Percentiles rank a stretch among this genome's conserved stretches.
Evolutionary conservation across 2,888 invertebrate genomes (phyloP).

Genomic region (Heliothis peltigera): DNA sequence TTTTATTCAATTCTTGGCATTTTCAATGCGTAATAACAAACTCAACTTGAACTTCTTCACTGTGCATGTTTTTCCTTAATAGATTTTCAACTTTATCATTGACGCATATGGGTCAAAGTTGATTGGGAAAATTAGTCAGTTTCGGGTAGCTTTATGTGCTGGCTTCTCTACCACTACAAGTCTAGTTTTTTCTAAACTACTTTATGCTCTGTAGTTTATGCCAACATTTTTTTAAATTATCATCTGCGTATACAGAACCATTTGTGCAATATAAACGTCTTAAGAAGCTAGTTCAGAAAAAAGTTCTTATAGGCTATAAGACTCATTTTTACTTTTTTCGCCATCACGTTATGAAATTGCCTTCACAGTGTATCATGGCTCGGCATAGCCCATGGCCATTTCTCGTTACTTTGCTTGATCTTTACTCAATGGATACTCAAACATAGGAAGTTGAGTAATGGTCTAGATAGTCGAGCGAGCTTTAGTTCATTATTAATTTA

Average conservation of each 20-base stretch:
- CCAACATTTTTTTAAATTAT: neutral
- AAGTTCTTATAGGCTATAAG: conserved; percentile 3
- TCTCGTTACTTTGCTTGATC: conserved; percentile 50
- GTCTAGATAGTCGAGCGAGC: conserved; percentile 38
- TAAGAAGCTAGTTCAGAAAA: neutral
- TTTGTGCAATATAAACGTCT: neutral
- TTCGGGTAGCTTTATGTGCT: too few species aligned
- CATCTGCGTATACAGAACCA: neutral
- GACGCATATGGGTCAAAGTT: too few species aligned
- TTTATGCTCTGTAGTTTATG: neutral
- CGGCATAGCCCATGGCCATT: conserved; percentile 49
- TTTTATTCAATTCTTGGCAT: too few species aligned
- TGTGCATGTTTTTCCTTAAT: too few species aligned
- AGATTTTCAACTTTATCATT: too few species aligned
- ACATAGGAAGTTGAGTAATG: conserved; percentile 56
- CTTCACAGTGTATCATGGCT: conserved; percentile 37
- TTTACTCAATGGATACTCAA: conserved; percentile 54
- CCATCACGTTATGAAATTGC: conserved; percentile 48
- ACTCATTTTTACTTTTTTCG: conserved; percentile 18
- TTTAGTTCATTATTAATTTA: conserved; percentile 56
- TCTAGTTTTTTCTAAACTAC: neutral
- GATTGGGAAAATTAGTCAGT: too few species aligned
- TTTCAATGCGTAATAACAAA: too few species aligned
- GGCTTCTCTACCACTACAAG: neutral
- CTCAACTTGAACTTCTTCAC: too few species aligned